A percentile compares a stretch with the other conserved stretches of the same genome.
These are phyloP conservation scores for Ophion ventricosus DNA, from an alignment of 2,888 invertebrate genomes.

Conservation along the genomic window DNA sequence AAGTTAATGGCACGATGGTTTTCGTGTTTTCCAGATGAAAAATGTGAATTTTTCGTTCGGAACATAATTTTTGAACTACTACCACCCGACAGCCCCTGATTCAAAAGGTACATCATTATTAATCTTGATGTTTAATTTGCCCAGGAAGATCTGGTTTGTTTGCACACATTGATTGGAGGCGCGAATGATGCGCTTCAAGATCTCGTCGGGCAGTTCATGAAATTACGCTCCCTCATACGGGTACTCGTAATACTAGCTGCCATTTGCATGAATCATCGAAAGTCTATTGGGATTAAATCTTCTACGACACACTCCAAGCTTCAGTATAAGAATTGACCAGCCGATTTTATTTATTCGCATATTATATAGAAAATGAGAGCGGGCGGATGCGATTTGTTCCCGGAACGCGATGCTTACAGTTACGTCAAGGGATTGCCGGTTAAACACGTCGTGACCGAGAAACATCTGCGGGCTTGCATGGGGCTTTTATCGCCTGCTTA, in stretches of 20 bases:
- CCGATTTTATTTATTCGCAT: not conserved
- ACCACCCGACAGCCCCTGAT: too few species aligned
- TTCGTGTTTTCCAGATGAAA: not conserved
- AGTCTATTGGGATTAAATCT: too few species aligned
- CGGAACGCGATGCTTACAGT: slow-evolving; percentile 90
- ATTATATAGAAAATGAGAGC: slow-evolving; percentile 83
- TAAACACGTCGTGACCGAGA: slow-evolving; percentile 89
- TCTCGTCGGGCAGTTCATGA: slow-evolving; percentile 86
- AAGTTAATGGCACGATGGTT: not conserved
- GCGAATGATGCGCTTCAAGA: slow-evolving; percentile 86
- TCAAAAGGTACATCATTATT: not conserved
- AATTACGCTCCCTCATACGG: slow-evolving; percentile 86
- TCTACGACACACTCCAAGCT: not conserved
- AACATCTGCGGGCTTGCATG: slow-evolving; percentile 92
- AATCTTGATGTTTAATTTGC: slow-evolving; percentile 29
- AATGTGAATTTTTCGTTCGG: not conserved
- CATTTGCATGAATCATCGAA: not conserved
- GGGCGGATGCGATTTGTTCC: slow-evolving; percentile 93
- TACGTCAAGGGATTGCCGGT: slow-evolving; percentile 87
- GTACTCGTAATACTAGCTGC: slow-evolving; percentile 80
- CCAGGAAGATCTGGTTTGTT: slow-evolving; percentile 82
- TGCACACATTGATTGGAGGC: slow-evolving; percentile 83
- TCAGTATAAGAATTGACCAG: not conserved
- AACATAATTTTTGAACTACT: too few species aligned
- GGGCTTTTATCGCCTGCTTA: slow-evolving; percentile 89